These are phyloP conservation scores for Mirounga angustirostris DNA, from an alignment of 2,113 vertebrate species.

Conservation along the genomic window DNA sequence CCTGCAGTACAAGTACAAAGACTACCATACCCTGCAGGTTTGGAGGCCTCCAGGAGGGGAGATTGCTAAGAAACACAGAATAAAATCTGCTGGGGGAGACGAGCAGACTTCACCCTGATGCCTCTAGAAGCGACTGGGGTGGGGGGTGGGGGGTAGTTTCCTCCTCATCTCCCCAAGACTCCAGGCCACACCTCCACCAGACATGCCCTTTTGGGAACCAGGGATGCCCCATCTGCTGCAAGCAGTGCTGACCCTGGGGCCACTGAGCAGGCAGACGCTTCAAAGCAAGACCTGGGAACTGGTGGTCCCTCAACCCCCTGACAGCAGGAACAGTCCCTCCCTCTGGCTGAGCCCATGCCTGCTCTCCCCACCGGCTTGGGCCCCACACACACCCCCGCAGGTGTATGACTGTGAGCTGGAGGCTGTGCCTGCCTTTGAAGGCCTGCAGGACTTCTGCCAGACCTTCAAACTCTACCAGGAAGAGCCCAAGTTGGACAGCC, in stretches of 20 bases:
- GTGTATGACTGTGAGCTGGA: constrained; percentile 88
- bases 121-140: not conserved
- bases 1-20: not conserved
- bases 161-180: not conserved
- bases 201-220: not conserved
- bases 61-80: too few species aligned
- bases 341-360: not conserved
- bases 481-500: constrained; percentile 50
- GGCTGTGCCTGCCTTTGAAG: constrained; percentile 83
- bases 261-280: accelerated
- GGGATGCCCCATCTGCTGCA: not conserved
- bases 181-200: not conserved
- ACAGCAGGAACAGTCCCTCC: too few species aligned
- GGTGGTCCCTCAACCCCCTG: not conserved
- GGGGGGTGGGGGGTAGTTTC: not conserved
- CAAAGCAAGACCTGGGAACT: not conserved
- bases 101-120: not conserved
- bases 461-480: constrained; percentile 85
- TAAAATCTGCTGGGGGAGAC: not conserved
- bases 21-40: constrained; percentile 84
- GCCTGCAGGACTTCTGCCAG: constrained; percentile 89
- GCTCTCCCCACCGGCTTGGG: too few species aligned
- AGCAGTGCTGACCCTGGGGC: not conserved
- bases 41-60: not conserved
- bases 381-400: constrained; percentile 60